Evolutionary conservation across 2,113 vertebrate genomes (phyloP).

Genomic region (human): DNA sequence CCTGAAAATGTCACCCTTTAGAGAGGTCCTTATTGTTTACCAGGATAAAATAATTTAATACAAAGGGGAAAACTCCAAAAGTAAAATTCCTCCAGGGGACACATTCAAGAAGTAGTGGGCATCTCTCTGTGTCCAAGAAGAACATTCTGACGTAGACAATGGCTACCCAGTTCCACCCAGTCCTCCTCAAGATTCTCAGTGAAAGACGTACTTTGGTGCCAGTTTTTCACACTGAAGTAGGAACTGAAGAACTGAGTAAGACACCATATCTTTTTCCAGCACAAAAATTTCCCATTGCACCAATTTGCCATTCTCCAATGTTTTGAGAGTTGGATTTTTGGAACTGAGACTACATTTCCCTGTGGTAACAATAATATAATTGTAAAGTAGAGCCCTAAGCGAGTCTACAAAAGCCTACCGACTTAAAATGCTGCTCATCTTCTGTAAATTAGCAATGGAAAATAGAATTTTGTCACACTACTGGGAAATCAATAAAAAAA

Average conservation of each 20-base stretch:
- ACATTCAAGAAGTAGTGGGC: neutral
- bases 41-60: neutral
- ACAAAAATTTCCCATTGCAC: neutral
- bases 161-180: too few species aligned
- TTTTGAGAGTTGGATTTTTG: neutral
- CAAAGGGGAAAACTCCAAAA: neutral
- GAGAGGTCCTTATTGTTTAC: neutral
- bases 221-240: neutral
- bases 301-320: neutral
- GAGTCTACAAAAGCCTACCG: neutral
- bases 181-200: neutral
- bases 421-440: neutral
- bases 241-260: neutral
- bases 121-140: neutral
- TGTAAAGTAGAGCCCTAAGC: slow-evolving; percentile 16
- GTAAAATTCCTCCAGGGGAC: neutral
- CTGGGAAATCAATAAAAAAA: neutral
- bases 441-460: neutral
- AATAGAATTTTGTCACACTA: slow-evolving; percentile 13
- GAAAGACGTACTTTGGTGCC: neutral
- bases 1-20: neutral
- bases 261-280: neutral
- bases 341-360: slow-evolving; percentile 16
- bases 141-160: neutral
- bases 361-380: neutral